Evolutionary conservation across 2,113 vertebrate species (phyloP), one percentile per base, ranked within the genome.

Genomic region (Pungitius pungitius): DNA sequence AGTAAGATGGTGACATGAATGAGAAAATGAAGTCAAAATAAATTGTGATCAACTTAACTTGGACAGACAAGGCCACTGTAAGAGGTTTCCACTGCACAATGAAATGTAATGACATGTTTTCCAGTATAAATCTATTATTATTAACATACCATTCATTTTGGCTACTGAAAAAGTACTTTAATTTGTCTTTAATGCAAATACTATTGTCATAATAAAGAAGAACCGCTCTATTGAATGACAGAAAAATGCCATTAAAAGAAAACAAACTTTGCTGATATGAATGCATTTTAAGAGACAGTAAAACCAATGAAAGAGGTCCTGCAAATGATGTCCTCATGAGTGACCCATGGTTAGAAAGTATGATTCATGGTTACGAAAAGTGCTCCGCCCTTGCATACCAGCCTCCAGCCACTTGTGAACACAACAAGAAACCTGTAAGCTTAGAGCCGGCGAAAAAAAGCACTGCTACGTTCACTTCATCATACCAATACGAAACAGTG

Each of bases 361-460:
- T 77, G 71, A 80, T 54, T 69, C 40, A 82, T 79, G 67, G 67
- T 68, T 69, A 60, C 59, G 78, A 69, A 70, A 57, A 78, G 81
- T 93, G 66, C 30, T 2, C 87, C 92, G 95, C 95, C 95, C 95
- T 95, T 94, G 94, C 95, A 97, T 94, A 95, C 92, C 93, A 91
- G 91, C 93, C 92, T 85, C 90, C 92, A 90, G 95, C 94, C 91
- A 92, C 82, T 78, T 82, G 59, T 57, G 79, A 90, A 92, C 92
- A 91, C 81, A 91, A 87, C 93, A 81, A 87, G 26, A 83, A 88
- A 90, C 86, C 87, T 83, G 89, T 90, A 91, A 90, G 92, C 94
- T 92, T 87, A 91, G 90, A 69, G 93, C 91, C 80, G 87, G 88
- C 91, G 70, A 93, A 90, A 93, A 73, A 67, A 81, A 85, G 88